phyloP scores from a whole-genome alignment of 2,113 vertebrate genomes.

The Scalopus aquaticus region DNA sequence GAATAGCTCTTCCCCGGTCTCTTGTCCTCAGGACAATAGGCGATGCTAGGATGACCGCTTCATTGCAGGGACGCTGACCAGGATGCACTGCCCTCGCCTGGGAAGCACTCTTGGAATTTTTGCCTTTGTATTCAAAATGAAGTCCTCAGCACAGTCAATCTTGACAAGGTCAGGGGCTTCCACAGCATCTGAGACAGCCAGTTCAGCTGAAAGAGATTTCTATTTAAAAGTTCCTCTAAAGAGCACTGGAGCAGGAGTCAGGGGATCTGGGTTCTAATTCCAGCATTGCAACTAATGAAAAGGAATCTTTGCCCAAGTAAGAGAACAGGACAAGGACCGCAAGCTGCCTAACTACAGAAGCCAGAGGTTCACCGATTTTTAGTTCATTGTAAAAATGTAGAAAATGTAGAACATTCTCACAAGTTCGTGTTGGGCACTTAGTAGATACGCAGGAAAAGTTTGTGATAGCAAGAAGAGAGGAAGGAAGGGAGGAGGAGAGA shows the following conservation, averaged over 20 bases:
- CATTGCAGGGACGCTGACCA: neutral
- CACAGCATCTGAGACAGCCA: constrained; percentile 6
- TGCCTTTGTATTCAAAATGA: constrained; percentile 53
- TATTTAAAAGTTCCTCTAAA: constrained; percentile 10
- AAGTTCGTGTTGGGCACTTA: too few relatives aligned
- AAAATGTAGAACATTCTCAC: neutral
- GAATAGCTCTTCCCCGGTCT: neutral
- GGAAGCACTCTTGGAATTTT: neutral
- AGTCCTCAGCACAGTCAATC: neutral
- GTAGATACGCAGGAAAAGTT: neutral
- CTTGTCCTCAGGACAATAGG: neutral
- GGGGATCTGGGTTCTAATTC: neutral
- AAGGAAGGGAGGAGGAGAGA: neutral
- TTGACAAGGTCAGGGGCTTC: constrained; percentile 11
- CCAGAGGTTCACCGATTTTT: neutral
- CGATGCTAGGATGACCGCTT: neutral
- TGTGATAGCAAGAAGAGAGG: neutral
- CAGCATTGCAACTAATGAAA: neutral
- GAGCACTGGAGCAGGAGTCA: neutral
- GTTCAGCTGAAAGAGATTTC: neutral
- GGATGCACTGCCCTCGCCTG: neutral
- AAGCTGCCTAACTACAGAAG: neutral
- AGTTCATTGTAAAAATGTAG: neutral
- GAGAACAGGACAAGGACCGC: neutral
- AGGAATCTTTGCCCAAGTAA: neutral